phyloP scores from a whole-genome alignment of 2,797 vertebrate species.

The Sparidentex hasta region DNA sequence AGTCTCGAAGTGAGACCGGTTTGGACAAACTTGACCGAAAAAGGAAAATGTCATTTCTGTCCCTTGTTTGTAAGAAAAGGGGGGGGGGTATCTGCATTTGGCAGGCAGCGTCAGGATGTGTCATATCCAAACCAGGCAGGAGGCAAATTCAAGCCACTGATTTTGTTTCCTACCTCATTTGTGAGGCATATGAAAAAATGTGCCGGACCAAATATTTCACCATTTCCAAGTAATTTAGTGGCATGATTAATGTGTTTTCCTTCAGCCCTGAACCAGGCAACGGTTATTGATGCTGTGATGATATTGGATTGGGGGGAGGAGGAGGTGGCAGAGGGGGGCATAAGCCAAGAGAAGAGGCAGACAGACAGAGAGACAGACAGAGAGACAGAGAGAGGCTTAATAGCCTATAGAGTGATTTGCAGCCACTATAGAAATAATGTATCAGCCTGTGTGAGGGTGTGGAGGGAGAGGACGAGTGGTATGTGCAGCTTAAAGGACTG shows the following conservation, averaged over 20 bases:
- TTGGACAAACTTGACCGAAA: not conserved
- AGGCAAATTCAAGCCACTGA: constrained; percentile 23
- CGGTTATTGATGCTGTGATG: constrained; percentile 68
- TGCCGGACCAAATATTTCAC: constrained; percentile 21
- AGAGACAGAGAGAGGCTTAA: constrained; percentile 50
- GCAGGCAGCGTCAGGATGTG: constrained; percentile 26
- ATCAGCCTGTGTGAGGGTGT: constrained; percentile 54
- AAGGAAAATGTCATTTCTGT: not conserved
- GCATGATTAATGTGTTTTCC: constrained; percentile 49
- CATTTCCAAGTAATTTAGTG: constrained; percentile 40
- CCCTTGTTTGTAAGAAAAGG: not conserved
- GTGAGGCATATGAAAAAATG: constrained; percentile 21
- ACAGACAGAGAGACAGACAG: constrained; percentile 27
- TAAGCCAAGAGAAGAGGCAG: constrained; percentile 51
- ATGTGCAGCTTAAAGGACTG: constrained; percentile 37
- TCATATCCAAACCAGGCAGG: constrained; percentile 17
- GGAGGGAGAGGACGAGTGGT: constrained; percentile 25
- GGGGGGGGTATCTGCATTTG: not conserved
- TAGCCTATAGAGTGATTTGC: constrained; percentile 66
- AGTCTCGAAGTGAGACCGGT: not conserved
- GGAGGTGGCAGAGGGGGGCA: constrained; percentile 2
- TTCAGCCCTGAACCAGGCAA: constrained; percentile 56
- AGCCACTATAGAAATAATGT: constrained; percentile 62
- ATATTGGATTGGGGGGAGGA: constrained; percentile 50
- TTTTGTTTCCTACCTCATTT: constrained; percentile 33